phyloP scores from a whole-genome alignment of 2,888 invertebrate species.

The Elmis aenea region DNA sequence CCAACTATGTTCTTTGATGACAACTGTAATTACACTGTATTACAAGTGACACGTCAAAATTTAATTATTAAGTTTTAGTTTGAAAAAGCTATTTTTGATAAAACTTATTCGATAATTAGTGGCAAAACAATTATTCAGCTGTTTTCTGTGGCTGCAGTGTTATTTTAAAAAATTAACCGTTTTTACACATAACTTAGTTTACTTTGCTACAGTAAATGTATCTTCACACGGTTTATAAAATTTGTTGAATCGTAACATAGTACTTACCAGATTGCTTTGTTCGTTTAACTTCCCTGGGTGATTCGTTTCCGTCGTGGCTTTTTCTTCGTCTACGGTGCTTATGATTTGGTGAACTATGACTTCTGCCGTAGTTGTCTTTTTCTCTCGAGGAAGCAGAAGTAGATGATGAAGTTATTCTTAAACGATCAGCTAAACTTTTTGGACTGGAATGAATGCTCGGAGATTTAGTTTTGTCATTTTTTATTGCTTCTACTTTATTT shows the following conservation, averaged over 20 bases:
- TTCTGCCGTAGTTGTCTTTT: conserved; percentile 33
- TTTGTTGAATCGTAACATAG: background rate
- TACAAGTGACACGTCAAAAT: too few relatives aligned
- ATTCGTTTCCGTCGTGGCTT: conserved; percentile 9
- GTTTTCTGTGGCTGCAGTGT: too few relatives aligned
- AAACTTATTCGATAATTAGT: too few relatives aligned
- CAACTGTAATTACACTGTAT: too few relatives aligned
- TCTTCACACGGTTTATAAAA: too few relatives aligned
- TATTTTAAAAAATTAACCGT: too few relatives aligned
- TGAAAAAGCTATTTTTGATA: too few relatives aligned
- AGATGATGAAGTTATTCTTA: conserved; percentile 46
- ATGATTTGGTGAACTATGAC: conserved; percentile 11
- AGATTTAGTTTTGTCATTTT: conserved; percentile 19
- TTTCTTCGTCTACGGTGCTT: conserved; percentile 11
- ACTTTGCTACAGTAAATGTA: too few relatives aligned
- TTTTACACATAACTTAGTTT: too few relatives aligned
- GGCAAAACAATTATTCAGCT: too few relatives aligned
- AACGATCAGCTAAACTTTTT: conserved; percentile 38
- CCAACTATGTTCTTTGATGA: too few relatives aligned
- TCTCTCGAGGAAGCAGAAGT: conserved; percentile 47
- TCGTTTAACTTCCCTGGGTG: conserved; percentile 9
- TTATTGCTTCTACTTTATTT: conserved; percentile 49
- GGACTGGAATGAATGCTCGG: conserved; percentile 44
- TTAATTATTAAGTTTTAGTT: too few relatives aligned
- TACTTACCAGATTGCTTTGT: conserved; percentile 12